Conservation (phyloP, 2,888 invertebrate species). For the Petrolisthes manimaculis region DNA sequence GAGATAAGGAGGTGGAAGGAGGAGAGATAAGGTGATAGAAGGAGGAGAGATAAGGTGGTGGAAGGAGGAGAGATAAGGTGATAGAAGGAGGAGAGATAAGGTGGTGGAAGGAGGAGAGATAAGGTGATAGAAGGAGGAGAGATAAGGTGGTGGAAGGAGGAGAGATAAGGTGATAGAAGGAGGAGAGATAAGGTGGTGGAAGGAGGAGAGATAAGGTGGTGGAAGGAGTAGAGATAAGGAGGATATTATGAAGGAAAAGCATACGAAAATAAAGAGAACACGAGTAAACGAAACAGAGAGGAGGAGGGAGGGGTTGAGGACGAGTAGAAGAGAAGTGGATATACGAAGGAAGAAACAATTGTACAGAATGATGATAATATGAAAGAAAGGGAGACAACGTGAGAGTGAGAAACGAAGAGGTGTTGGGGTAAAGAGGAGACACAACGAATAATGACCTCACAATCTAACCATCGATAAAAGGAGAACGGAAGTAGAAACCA, state of each 20-base stretch:
- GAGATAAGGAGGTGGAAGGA: neutral
- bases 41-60: neutral
- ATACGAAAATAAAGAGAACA: neutral
- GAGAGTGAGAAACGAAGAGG: too few species aligned
- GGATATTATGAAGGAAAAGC: neutral
- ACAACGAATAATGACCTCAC: too few species aligned
- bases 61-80: neutral
- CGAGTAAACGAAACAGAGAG: neutral
- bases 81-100: neutral
- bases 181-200: neutral
- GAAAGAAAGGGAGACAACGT: too few species aligned
- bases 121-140: neutral
- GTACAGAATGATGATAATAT: neutral
- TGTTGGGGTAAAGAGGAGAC: too few species aligned
- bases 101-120: neutral
- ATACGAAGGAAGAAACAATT: neutral
- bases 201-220: neutral
- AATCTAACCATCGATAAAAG: too few species aligned
- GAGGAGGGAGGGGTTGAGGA: neutral
- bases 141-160: neutral
- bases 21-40: neutral
- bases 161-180: neutral
- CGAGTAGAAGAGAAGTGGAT: neutral
- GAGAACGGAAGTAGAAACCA: too few species aligned
- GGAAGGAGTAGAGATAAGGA: neutral